phyloP scores from a whole-genome alignment of 2,797 vertebrate genomes.

The Ambastaia sidthimunki region DNA sequence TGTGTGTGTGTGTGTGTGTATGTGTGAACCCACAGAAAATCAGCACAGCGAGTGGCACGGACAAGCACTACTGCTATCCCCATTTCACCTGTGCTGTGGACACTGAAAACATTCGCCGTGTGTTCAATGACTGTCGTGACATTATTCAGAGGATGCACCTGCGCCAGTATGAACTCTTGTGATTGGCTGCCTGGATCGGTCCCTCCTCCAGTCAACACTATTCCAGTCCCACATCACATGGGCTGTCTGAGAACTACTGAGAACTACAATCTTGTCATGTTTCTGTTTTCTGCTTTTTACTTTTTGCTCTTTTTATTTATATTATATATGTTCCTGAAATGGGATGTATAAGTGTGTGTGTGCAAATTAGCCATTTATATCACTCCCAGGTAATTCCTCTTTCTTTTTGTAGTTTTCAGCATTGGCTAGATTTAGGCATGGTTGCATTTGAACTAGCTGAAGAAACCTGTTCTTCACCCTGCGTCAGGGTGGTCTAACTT shows the following conservation, averaged over 20 bases:
- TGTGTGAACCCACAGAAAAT: constrained; percentile 83
- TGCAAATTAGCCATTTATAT: constrained; percentile 29
- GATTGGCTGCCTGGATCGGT: constrained; percentile 77
- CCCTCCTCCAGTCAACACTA: constrained; percentile 74
- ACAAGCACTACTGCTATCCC: constrained; percentile 95
- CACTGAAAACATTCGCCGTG: constrained; percentile 95
- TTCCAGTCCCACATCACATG: constrained; percentile 68
- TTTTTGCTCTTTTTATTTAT: constrained; percentile 37
- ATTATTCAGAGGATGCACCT: constrained; percentile 98
- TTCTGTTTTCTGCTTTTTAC: constrained; percentile 36
- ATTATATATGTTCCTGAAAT: too few species aligned
- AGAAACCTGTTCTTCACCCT: constrained; percentile 49
- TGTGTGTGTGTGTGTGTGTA: too few species aligned
- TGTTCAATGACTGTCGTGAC: constrained; percentile 97
- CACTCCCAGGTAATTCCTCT: constrained; percentile 57
- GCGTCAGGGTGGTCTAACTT: constrained; percentile 63
- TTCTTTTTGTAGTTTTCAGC: constrained; percentile 34
- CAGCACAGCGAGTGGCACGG: constrained; percentile 90
- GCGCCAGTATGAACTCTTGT: constrained; percentile 96
- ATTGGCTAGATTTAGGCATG: constrained; percentile 56
- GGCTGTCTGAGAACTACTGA: constrained; percentile 76
- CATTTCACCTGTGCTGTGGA: constrained; percentile 96
- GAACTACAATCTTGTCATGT: constrained; percentile 59
- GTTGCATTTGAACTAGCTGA: constrained; percentile 65
- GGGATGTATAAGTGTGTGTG: constrained; percentile 10